Evolutionary conservation across 2,797 vertebrate species (phyloP).

Genomic region (Dryobates pubescens): DNA sequence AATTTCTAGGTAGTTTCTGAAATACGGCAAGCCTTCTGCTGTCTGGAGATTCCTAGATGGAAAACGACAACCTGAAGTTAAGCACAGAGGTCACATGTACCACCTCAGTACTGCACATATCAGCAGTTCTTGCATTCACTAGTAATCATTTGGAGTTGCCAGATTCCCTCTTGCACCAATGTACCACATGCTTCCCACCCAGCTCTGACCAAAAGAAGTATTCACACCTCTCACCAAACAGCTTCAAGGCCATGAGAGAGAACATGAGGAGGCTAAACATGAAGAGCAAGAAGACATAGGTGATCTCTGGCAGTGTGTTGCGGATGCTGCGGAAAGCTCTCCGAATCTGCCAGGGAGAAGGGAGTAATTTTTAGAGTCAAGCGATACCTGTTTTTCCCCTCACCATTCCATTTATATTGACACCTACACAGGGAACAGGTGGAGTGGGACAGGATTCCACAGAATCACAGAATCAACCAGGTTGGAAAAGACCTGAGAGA

Average conservation of each 20-base stretch:
- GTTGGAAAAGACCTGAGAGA: no score
- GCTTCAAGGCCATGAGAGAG: slow-evolving; percentile 93
- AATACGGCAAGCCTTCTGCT: slow-evolving; percentile 83
- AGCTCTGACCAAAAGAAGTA: background rate
- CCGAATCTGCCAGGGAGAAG: slow-evolving; percentile 82
- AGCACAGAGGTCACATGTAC: background rate
- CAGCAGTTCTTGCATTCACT: background rate
- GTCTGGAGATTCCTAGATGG: slow-evolving; percentile 83
- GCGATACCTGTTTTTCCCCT: background rate
- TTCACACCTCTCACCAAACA: slow-evolving; percentile 88
- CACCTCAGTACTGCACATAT: background rate
- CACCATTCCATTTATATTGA: background rate
- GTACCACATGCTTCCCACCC: background rate
- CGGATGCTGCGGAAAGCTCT: slow-evolving; percentile 91
- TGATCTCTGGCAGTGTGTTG: slow-evolving; percentile 91
- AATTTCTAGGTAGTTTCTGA: slow-evolving; percentile 87
- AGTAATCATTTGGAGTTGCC: background rate
- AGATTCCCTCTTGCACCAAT: rapidly evolving
- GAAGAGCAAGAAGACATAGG: slow-evolving; percentile 90
- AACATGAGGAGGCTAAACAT: slow-evolving; percentile 93
- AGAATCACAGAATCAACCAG: no score
- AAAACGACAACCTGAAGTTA: background rate
- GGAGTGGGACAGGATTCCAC: background rate
- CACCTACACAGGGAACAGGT: background rate
- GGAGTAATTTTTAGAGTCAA: background rate